phyloP scores from a whole-genome alignment of 2,113 vertebrate genomes.

The Tapirus terrestris region DNA sequence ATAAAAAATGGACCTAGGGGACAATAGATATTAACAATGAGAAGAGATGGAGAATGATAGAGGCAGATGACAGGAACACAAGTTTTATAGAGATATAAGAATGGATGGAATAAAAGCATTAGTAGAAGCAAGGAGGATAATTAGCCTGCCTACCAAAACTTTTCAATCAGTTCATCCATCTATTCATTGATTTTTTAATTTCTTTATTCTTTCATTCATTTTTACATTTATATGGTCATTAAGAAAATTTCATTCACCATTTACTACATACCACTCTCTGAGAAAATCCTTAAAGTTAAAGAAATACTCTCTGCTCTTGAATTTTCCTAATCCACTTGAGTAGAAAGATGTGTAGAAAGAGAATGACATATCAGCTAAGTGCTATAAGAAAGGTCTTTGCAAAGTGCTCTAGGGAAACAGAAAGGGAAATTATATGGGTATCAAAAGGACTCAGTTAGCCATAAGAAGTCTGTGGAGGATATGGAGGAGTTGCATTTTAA shows the following conservation, averaged over 20 bases:
- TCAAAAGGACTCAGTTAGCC: not conserved
- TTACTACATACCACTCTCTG: not conserved
- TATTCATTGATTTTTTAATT: not conserved
- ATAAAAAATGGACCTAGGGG: not conserved
- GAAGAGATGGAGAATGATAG: not conserved
- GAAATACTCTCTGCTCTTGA: not conserved
- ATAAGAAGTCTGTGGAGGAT: not conserved
- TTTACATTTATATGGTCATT: not conserved
- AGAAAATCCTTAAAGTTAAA: not conserved
- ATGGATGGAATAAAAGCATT: not conserved
- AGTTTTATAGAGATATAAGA: not conserved
- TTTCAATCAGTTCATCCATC: not conserved
- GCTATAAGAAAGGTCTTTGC: not conserved
- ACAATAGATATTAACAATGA: not conserved
- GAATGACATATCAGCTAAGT: not conserved
- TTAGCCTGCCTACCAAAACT: not conserved
- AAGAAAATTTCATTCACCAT: not conserved
- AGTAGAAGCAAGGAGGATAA: not conserved
- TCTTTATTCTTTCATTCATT: not conserved
- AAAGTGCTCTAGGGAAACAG: not conserved
- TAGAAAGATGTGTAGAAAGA: not conserved
- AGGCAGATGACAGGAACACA: not conserved
- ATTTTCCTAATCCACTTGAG: not conserved
- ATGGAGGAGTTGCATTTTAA: not conserved
- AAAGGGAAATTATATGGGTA: not conserved